Evolutionary conservation across 2,113 vertebrate genomes (phyloP).

Genomic region (Tyto alba): DNA sequence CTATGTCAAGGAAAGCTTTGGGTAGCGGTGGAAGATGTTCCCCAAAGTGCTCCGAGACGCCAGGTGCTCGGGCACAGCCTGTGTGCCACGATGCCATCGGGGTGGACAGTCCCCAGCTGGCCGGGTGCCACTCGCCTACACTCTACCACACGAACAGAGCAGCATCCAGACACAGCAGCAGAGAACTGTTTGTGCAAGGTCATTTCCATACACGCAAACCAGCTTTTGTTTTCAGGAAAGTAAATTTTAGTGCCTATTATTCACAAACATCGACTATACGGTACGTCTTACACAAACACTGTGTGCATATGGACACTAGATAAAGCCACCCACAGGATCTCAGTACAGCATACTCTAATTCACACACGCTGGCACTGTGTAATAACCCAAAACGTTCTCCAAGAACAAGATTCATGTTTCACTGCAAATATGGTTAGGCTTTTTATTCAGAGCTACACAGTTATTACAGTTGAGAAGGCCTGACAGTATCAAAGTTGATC

Average conservation of each 20-base stretch:
- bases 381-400: background rate
- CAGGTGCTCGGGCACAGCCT: background rate
- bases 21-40: background rate
- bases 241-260: background rate
- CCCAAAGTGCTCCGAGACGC: fast-evolving
- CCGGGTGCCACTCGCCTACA: background rate
- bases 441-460: slow-evolving; percentile 10
- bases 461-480: slow-evolving; percentile 15
- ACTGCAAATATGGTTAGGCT: slow-evolving; percentile 7
- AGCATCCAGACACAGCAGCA: background rate
- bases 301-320: background rate
- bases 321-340: background rate
- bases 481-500: slow-evolving; percentile 35
- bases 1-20: background rate
- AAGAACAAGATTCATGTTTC: background rate
- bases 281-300: background rate
- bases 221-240: background rate
- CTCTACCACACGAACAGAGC: background rate
- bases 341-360: background rate
- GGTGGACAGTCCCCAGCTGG: background rate
- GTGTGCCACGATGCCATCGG: fast-evolving
- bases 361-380: background rate
- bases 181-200: background rate
- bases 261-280: background rate
- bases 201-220: background rate